Evolutionary conservation across 2,797 vertebrate genomes (phyloP).

Genomic region (Cheirogaleus major): DNA sequence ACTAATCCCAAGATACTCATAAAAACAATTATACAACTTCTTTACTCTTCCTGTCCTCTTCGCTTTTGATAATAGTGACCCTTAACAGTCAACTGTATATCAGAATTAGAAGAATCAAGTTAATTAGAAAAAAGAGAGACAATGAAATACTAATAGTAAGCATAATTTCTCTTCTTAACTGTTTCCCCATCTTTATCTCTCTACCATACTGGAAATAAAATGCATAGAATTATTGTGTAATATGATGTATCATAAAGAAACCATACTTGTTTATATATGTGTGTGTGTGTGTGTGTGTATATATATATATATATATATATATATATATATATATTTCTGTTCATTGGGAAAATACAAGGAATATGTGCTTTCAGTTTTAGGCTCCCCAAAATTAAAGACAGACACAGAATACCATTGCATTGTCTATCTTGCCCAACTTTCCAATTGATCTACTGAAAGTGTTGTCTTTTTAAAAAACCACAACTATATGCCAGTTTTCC

Average conservation of each 20-base stretch:
- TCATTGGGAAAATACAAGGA: background rate
- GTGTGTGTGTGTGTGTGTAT: no score
- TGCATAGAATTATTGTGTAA: background rate
- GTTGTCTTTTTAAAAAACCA: background rate
- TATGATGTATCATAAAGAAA: background rate
- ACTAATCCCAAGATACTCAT: background rate
- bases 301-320: no score
- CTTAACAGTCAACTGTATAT: background rate
- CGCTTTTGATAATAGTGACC: background rate
- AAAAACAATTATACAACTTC: background rate
- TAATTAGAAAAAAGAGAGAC: background rate
- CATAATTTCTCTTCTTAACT: background rate
- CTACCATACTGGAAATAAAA: background rate
- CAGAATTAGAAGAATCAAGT: background rate
- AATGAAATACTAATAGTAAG: background rate
- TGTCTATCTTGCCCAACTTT: background rate
- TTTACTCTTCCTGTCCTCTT: background rate
- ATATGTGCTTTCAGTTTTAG: background rate
- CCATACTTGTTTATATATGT: background rate
- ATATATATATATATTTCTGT: background rate
- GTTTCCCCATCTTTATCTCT: background rate
- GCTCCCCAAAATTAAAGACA: background rate
- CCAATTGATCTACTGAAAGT: background rate
- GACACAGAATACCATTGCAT: background rate
- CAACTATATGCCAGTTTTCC: background rate